Evolutionary conservation across 2,888 invertebrate species (phyloP).

Genomic region (Gibbula magus): DNA sequence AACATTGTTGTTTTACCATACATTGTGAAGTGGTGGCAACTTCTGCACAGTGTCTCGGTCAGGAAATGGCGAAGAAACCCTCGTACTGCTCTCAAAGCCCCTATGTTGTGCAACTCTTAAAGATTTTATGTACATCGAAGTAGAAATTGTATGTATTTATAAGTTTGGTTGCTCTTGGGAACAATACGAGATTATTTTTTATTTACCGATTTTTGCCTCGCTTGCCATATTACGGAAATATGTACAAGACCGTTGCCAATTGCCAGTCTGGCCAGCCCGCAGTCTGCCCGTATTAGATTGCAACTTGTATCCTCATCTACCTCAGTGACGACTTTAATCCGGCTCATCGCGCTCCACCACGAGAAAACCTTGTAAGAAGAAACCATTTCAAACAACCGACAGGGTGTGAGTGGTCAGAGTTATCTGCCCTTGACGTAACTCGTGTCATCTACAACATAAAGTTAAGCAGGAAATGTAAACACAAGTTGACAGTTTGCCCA

Average conservation of each 20-base stretch:
- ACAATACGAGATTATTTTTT: not conserved
- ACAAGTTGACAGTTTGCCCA: too few species aligned
- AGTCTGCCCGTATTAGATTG: not conserved
- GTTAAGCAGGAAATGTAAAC: not conserved
- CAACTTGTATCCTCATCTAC: conserved; percentile 2
- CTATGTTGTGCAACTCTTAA: not conserved
- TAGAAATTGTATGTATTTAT: not conserved
- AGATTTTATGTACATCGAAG: not conserved
- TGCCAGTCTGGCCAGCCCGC: not conserved
- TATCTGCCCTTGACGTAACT: conserved; percentile 2
- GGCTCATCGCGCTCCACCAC: not conserved
- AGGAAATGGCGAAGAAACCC: not conserved
- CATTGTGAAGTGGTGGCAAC: not conserved
- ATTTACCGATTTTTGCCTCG: conserved; percentile 1
- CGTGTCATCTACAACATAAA: not conserved
- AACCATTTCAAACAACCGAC: conserved; percentile 2
- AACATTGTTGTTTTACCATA: not conserved
- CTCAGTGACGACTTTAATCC: not conserved
- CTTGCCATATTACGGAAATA: not conserved
- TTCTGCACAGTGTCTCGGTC: not conserved
- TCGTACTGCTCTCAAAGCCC: not conserved
- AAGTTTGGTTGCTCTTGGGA: not conserved
- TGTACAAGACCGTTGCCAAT: not conserved
- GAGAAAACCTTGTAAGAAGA: conserved; percentile 14
- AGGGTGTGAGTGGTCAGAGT: conserved; percentile 16